phyloP scores from a whole-genome alignment of 2,113 vertebrate species.

The Myiozetetes cayanensis region DNA sequence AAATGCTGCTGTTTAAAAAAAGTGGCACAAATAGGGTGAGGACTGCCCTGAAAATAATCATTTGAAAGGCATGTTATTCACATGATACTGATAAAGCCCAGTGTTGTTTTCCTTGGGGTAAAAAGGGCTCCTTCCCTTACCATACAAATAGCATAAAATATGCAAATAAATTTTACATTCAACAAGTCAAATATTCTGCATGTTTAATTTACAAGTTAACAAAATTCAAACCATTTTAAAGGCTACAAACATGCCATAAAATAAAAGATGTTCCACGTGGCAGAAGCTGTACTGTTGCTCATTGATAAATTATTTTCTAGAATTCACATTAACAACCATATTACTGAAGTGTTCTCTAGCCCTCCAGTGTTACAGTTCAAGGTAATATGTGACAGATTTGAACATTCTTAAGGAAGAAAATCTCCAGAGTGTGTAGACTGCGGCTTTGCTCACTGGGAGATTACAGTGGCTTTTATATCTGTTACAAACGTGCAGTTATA shows the following conservation, averaged over 20 bases:
- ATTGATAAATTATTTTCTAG: conserved; percentile 63
- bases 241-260: neutral
- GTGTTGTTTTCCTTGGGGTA: neutral
- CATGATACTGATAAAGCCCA: neutral
- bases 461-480: conserved; percentile 48
- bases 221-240: conserved; percentile 28
- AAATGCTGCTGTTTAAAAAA: neutral
- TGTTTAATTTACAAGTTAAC: neutral
- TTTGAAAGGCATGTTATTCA: neutral
- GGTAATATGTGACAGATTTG: conserved; percentile 59
- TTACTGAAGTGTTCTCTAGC: conserved; percentile 51
- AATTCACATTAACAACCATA: conserved; percentile 55
- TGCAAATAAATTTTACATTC: neutral
- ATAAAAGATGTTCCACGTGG: neutral
- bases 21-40: neutral
- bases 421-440: conserved; percentile 33
- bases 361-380: conserved; percentile 60
- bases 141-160: conserved; percentile 5
- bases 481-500: conserved; percentile 50
- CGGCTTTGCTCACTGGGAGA: conserved; percentile 40
- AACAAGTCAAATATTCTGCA: conserved; percentile 13
- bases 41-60: neutral
- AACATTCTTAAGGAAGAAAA: conserved; percentile 54
- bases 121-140: neutral
- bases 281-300: conserved; percentile 18